Evolutionary conservation across 64 coral and sea anemone genomes (phyloP), one percentile per base, ranked within the genome.

Genomic region (Pocillopora verrucosa): DNA sequence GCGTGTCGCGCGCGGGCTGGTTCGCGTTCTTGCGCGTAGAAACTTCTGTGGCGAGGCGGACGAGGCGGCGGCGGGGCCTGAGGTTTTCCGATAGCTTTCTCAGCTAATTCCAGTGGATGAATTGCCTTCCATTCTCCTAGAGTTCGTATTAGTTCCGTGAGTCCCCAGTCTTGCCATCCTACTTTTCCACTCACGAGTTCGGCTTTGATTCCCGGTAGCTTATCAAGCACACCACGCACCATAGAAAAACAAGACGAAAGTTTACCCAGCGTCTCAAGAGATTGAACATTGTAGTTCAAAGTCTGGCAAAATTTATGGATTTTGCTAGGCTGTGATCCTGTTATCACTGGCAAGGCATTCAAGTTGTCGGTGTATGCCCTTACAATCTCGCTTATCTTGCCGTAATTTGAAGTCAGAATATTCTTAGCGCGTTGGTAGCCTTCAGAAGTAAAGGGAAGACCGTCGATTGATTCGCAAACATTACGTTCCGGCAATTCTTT

Each of bases 381-480:
- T 7, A 90, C 17, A 20, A 91, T 75, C 15, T 79, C 64, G 56
- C 61, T 79, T 38, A 41, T 60, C 30, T 87, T 79, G n/a, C 84
- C 83, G 13, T 87, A 65, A 61, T 84, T 84, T 1, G 89, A 2
- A 22, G 74, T 72, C 0, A 90, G 56, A 34, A 90, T 90, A 7
- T 83, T 83, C 61, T 83, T 83, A 5, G 79, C 80, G 1, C 72
- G 69, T 11, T 84, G 16, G n/a, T 84, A 91, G 7, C 57, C 72
- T 41, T 83, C 79, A 0, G 68, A 62, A 19, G 67, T 76, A 59
- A 76, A 90, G 26, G 61, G 74, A 19, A 11, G 7, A 19, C 89
- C 89, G 34, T 91, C 89, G 26, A 90, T 90, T 19, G 74, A 26
- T 41, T 83, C 60, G 73, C 72, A 60, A 19, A 90, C 89, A 17